Evolutionary conservation across 2,113 vertebrate genomes (phyloP).

Genomic region (Lethenteron reissneri): DNA sequence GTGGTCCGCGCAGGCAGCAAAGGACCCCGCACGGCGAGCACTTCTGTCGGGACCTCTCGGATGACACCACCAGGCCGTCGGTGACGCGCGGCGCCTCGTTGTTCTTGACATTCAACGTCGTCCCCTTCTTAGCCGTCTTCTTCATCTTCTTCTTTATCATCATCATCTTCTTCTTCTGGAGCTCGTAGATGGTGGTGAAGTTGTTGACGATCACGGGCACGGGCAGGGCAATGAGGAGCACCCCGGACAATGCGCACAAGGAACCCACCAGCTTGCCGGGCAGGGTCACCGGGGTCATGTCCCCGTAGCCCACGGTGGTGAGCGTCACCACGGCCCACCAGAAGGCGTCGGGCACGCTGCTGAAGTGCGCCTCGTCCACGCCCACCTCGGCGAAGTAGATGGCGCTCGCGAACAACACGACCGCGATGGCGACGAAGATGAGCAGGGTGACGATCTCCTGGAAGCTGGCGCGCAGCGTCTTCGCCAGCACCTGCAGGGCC

Average conservation of each 20-base stretch:
- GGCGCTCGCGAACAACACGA: slow-evolving; percentile 2
- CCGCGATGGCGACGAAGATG: background rate
- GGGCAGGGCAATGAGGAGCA: background rate
- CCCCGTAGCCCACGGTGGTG: slow-evolving; percentile 3
- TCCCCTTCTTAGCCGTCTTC: too few species aligned
- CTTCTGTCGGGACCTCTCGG: too few species aligned
- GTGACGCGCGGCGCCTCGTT: too few species aligned
- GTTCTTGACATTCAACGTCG: too few species aligned
- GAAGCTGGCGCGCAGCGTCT: background rate
- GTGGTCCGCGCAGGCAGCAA: too few species aligned
- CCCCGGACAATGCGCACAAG: background rate
- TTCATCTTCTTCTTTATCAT: too few species aligned
- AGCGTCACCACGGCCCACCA: slow-evolving; percentile 3
- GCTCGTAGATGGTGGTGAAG: background rate
- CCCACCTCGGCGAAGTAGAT: slow-evolving; percentile 2
- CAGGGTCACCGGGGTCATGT: background rate
- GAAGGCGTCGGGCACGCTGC: background rate
- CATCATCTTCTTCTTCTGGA: background rate
- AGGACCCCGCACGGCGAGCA: too few species aligned
- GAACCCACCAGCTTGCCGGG: background rate
- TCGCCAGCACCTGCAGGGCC: background rate
- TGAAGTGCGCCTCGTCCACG: background rate
- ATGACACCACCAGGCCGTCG: too few species aligned
- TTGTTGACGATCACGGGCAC: background rate
- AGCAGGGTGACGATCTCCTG: background rate